Evolutionary conservation across 2,797 vertebrate genomes (phyloP).

Genomic region (Thripadectes ignobilis): DNA sequence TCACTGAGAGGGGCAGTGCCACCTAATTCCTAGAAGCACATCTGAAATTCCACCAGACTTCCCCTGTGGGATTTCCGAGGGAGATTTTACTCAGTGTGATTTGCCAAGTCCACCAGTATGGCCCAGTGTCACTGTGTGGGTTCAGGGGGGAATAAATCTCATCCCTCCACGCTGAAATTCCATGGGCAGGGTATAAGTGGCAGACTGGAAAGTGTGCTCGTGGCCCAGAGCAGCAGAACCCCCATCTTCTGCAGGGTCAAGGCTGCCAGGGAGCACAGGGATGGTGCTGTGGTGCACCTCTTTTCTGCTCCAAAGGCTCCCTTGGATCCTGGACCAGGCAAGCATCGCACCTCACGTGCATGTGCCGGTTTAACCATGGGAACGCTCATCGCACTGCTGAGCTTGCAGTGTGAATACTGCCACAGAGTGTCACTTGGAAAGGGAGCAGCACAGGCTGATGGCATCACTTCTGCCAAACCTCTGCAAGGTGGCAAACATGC

Average conservation of each 20-base stretch:
- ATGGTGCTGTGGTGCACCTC: accelerated
- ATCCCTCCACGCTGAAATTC: background rate
- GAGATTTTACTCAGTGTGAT: background rate
- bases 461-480: background rate
- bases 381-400: accelerated
- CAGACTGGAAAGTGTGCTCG: background rate
- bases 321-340: background rate
- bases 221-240: background rate
- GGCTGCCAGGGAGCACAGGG: background rate
- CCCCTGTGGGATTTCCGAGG: background rate
- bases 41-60: background rate
- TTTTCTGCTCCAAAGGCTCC: background rate
- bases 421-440: background rate
- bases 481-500: background rate
- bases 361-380: background rate
- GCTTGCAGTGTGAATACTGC: background rate
- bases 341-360: background rate
- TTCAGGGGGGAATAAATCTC: background rate
- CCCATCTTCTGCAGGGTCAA: accelerated
- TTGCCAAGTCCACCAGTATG: background rate
- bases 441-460: background rate
- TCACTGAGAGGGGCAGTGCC: background rate
- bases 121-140: background rate
- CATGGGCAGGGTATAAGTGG: background rate
- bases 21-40: background rate